Conservation (phyloP, 2,888 invertebrate species). For the Tanypteryx hageni region DNA sequence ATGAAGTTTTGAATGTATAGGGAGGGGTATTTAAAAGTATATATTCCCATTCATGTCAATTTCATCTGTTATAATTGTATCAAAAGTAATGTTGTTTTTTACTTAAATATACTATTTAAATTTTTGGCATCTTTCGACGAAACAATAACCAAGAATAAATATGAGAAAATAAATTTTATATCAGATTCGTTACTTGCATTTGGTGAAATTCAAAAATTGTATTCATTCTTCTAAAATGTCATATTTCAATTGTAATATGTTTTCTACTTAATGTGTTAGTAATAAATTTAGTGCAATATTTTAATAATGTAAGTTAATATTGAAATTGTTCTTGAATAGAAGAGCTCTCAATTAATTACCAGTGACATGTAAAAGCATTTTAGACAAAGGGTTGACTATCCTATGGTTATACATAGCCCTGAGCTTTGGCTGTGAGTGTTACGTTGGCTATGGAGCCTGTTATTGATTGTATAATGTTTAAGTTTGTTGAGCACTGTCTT, state of each 20-base stretch:
- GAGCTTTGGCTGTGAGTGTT: constrained; percentile 63
- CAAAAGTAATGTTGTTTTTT: not conserved
- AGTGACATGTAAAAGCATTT: constrained; percentile 52
- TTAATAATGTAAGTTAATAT: constrained; percentile 1
- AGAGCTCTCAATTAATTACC: constrained; percentile 33
- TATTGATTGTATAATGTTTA: constrained; percentile 59
- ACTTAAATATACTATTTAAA: not conserved
- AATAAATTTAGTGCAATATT: constrained; percentile 21
- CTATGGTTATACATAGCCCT: constrained; percentile 61
- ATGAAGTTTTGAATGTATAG: not conserved
- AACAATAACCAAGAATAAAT: not conserved
- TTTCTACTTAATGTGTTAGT: not conserved
- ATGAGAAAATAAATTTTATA: constrained; percentile 11
- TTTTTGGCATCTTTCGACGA: not conserved
- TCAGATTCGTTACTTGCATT: constrained; percentile 18
- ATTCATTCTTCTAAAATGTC: constrained; percentile 21
- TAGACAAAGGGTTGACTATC: constrained; percentile 58
- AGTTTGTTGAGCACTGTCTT: constrained; percentile 49
- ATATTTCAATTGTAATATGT: constrained; percentile 24
- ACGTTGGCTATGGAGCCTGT: constrained; percentile 55
- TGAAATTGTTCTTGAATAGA: constrained; percentile 21
- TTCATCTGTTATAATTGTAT: constrained; percentile 9
- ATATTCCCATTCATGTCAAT: constrained; percentile 23
- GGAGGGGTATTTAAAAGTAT: not conserved
- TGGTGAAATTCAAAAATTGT: constrained; percentile 12